Conservation (phyloP, 2,797 vertebrate species). For the Borostomias antarcticus region DNA sequence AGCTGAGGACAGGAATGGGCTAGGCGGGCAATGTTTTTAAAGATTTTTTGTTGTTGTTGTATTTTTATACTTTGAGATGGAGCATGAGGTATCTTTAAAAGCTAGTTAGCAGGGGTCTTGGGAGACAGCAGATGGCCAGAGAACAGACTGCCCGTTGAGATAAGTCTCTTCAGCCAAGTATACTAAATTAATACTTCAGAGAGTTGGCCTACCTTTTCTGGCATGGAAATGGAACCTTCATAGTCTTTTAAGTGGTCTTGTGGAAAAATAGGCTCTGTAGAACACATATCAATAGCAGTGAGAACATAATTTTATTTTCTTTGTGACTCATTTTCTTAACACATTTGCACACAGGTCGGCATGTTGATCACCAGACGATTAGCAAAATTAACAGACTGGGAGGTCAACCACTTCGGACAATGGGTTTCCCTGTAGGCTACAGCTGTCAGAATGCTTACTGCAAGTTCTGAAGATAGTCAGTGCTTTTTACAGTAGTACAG, state of each 20-base stretch:
- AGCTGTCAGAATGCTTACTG: neutral
- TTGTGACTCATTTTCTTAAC: neutral
- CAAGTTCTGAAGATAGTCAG: too few species aligned
- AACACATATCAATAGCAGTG: too few species aligned
- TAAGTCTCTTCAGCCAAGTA: constrained; percentile 59
- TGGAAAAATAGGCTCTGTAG: neutral
- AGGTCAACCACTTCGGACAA: neutral
- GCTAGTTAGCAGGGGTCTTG: constrained; percentile 52
- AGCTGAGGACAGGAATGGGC: too few species aligned
- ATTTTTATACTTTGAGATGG: constrained; percentile 11
- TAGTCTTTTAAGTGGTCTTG: neutral
- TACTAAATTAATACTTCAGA: constrained; percentile 61
- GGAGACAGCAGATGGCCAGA: constrained; percentile 64
- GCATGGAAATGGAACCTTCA: constrained; percentile 24
- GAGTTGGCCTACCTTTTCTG: constrained; percentile 62
- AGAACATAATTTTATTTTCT: neutral
- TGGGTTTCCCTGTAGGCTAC: neutral
- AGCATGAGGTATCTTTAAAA: constrained; percentile 46
- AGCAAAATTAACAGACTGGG: constrained; percentile 2
- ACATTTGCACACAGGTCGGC: neutral
- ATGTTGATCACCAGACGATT: neutral
- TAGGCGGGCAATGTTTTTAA: neutral
- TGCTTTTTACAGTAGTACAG: too few species aligned
- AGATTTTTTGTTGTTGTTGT: neutral
- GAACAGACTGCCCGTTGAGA: constrained; percentile 66